Conservation (phyloP, 2,113 vertebrate species). For the Pungitius pungitius region DNA sequence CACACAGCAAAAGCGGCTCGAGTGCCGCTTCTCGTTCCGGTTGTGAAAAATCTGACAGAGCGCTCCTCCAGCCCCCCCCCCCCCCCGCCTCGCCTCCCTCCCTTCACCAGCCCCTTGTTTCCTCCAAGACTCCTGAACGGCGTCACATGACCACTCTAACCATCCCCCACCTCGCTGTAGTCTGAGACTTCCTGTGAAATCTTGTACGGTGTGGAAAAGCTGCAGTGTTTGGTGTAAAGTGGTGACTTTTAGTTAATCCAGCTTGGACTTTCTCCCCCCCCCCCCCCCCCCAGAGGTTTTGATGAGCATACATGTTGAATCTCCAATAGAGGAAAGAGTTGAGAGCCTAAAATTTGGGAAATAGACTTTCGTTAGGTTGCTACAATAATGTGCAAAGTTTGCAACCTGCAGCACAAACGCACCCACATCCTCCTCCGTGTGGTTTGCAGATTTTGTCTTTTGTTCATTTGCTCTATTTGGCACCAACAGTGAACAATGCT, state of each 20-base stretch:
- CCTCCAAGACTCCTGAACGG: slow-evolving; percentile 69
- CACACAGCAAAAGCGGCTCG: slow-evolving; percentile 44
- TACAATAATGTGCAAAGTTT: not conserved
- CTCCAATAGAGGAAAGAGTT: not conserved
- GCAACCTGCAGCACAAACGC: slow-evolving; percentile 7
- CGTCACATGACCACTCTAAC: slow-evolving; percentile 68
- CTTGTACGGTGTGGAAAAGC: slow-evolving; percentile 10
- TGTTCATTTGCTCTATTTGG: not conserved
- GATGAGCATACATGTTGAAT: not conserved
- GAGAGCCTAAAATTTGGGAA: not conserved
- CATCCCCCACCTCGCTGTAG: slow-evolving; percentile 56
- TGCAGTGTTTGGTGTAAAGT: not conserved
- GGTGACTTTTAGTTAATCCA: not conserved
- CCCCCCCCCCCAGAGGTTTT: not conserved
- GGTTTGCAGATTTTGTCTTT: not conserved
- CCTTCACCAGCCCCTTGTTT: slow-evolving; percentile 46
- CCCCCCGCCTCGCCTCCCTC: not conserved
- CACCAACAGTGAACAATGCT: not conserved
- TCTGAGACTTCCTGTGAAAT: slow-evolving; percentile 69
- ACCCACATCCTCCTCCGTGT: slow-evolving; percentile 54
- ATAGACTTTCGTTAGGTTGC: not conserved
- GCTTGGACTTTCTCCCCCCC: slow-evolving; percentile 1
- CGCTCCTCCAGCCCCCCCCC: slow-evolving; percentile 10
- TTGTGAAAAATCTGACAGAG: slow-evolving; percentile 64
- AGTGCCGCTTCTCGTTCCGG: slow-evolving; percentile 44